A percentile compares a stretch with the other conserved stretches of the same genome.
phyloP scores from a whole-genome alignment of 1,140 invertebrate genomes.

The Brachystomella parvula region DNA sequence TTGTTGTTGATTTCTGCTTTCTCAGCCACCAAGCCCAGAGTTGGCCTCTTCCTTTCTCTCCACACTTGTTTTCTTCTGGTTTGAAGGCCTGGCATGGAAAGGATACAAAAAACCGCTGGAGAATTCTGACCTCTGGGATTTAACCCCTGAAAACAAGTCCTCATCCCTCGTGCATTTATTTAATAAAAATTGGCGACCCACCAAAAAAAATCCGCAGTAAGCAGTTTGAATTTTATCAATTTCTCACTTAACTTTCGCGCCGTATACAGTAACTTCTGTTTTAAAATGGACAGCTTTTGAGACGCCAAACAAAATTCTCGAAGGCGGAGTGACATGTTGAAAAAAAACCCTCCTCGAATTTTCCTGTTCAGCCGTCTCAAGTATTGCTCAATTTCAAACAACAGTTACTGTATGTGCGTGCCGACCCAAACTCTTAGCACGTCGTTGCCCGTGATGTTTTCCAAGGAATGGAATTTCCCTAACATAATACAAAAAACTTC shows the following conservation, averaged over 20 bases:
- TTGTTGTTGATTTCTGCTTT: conserved; percentile 35
- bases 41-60: conserved; percentile 75
- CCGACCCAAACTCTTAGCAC: too few relatives aligned
- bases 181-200: conserved; percentile 71
- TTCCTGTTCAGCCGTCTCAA: background rate
- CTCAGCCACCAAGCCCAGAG: conserved; percentile 81
- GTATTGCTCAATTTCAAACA: background rate
- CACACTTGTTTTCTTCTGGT: conserved; percentile 83
- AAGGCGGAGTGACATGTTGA: too few relatives aligned
- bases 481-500: too few relatives aligned
- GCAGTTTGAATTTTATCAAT: background rate
- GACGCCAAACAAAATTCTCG: too few relatives aligned
- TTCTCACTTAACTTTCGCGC: too few relatives aligned
- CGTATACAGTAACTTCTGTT: background rate
- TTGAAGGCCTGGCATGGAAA: conserved; percentile 69
- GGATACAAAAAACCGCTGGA: conserved; percentile 77
- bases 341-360: too few relatives aligned
- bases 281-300: too few relatives aligned
- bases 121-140: conserved; percentile 75
- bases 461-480: too few relatives aligned
- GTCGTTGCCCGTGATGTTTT: too few relatives aligned
- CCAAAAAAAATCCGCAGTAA: conserved; percentile 48
- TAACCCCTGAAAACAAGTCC: conserved; percentile 76
- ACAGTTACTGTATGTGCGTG: too few relatives aligned
- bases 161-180: conserved; percentile 70